A percentile compares a stretch with the other conserved stretches of the same genome.
Evolutionary conservation across 2,888 invertebrate species (phyloP).

Genomic region (Encarsia formosa): DNA sequence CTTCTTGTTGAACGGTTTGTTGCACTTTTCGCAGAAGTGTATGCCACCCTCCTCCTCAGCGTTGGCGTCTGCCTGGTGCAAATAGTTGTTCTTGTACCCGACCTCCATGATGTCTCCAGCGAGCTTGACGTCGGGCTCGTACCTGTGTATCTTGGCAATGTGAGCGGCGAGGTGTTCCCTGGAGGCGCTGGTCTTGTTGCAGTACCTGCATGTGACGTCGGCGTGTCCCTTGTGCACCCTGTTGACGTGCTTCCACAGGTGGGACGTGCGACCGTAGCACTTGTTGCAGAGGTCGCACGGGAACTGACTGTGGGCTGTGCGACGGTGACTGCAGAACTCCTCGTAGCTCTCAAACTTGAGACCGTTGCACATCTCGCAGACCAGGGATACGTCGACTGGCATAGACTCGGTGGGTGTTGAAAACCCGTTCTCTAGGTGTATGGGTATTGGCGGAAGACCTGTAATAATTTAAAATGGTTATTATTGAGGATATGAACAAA

Average conservation of each 20-base stretch:
- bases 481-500: too few relatives aligned
- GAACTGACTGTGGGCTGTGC: constrained; percentile 55
- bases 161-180: constrained; percentile 58
- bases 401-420: constrained; percentile 21
- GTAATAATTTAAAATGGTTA: too few relatives aligned
- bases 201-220: constrained; percentile 59
- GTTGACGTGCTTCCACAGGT: constrained; percentile 62
- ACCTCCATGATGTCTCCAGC: constrained; percentile 33
- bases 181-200: constrained; percentile 59
- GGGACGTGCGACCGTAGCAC: constrained; percentile 59
- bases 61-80: constrained; percentile 27
- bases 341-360: constrained; percentile 52
- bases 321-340: constrained; percentile 55
- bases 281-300: constrained; percentile 62
- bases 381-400: constrained; percentile 25
- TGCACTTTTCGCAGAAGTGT: constrained; percentile 57
- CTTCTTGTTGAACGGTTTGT: constrained; percentile 56
- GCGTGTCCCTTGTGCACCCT: constrained; percentile 58
- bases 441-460: constrained; percentile 11
- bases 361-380: constrained; percentile 44
- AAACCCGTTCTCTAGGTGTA: constrained; percentile 19
- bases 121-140: constrained; percentile 44
- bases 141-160: constrained; percentile 55
- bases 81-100: not conserved
- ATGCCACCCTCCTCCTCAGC: constrained; percentile 51